Evolutionary conservation across 1,140 invertebrate species (phyloP).

Genomic region (Leptinotarsa undecemlineata): DNA sequence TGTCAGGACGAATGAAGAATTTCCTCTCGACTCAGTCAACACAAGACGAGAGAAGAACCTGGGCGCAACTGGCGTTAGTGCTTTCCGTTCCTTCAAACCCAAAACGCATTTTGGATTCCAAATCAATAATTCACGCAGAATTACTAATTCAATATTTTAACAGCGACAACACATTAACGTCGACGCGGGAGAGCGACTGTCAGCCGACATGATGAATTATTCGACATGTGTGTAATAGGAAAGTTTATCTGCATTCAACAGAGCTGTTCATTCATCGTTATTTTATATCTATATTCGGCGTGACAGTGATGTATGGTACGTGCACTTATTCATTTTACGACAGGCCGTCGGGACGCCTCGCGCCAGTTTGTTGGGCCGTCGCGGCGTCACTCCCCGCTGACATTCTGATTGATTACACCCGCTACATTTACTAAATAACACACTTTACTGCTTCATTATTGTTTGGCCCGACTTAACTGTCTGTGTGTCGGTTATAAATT

Average conservation of each 20-base stretch:
- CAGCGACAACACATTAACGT: slow-evolving; percentile 23
- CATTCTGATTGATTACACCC: slow-evolving; percentile 51
- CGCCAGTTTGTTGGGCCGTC: slow-evolving; percentile 38
- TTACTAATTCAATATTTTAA: slow-evolving; percentile 23
- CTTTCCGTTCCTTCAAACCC: too few relatives aligned
- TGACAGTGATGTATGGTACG: slow-evolving; percentile 54
- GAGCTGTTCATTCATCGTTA: slow-evolving; percentile 52
- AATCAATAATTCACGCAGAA: slow-evolving; percentile 21
- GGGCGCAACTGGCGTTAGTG: too few relatives aligned
- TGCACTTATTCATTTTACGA: slow-evolving; percentile 53
- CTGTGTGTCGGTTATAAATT: slow-evolving; percentile 2
- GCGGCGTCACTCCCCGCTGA: slow-evolving; percentile 49
- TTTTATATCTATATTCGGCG: slow-evolving; percentile 54
- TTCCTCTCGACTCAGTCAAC: too few relatives aligned
- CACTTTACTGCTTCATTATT: slow-evolving; percentile 53
- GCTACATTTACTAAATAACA: slow-evolving; percentile 53
- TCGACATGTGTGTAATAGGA: slow-evolving; percentile 54
- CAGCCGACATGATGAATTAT: slow-evolving; percentile 51
- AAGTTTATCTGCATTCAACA: slow-evolving; percentile 55
- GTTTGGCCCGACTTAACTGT: slow-evolving; percentile 22
- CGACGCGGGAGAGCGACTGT: slow-evolving; percentile 7
- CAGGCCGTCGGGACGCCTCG: slow-evolving; percentile 44
- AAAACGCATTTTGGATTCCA: not conserved
- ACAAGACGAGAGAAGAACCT: too few relatives aligned
- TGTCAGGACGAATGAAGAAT: too few relatives aligned